Conservation (phyloP, 2,797 vertebrate genomes). For the Anomalospiza imberbis region DNA sequence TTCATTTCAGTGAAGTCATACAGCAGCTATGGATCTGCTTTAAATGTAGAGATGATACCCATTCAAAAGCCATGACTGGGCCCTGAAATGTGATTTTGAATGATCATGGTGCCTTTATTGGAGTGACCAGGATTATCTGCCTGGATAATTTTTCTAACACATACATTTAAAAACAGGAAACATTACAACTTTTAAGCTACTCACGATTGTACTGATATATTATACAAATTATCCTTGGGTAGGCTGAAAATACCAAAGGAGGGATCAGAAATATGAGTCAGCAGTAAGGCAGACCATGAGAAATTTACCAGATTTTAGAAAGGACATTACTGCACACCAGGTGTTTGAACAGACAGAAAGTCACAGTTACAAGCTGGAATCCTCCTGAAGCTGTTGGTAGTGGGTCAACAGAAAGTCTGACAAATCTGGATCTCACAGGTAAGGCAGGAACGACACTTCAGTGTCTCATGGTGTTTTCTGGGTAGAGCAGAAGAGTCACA, state of each 20-base stretch:
- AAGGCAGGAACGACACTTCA: background rate
- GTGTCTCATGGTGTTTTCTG: background rate
- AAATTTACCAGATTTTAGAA: background rate
- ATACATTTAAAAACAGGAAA: background rate
- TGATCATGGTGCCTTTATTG: background rate
- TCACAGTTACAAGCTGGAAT: background rate
- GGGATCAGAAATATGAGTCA: background rate
- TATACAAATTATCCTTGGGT: background rate
- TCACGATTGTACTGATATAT: background rate
- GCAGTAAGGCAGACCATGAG: background rate
- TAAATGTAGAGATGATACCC: background rate
- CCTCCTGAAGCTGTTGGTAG: background rate
- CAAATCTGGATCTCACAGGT: background rate
- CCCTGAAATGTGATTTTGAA: background rate
- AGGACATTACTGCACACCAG: accelerated
- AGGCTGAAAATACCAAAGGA: background rate
- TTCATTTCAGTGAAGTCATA: background rate
- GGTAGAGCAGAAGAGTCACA: background rate
- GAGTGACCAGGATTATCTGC: background rate
- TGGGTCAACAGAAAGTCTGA: background rate
- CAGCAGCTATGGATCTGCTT: background rate
- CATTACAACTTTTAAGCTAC: background rate
- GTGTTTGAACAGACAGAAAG: background rate
- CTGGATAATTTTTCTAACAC: background rate
- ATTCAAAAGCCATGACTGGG: background rate